These are phyloP conservation scores for Terrapene triunguis DNA, from an alignment of 2,113 vertebrate species.

Conservation along the genomic window DNA sequence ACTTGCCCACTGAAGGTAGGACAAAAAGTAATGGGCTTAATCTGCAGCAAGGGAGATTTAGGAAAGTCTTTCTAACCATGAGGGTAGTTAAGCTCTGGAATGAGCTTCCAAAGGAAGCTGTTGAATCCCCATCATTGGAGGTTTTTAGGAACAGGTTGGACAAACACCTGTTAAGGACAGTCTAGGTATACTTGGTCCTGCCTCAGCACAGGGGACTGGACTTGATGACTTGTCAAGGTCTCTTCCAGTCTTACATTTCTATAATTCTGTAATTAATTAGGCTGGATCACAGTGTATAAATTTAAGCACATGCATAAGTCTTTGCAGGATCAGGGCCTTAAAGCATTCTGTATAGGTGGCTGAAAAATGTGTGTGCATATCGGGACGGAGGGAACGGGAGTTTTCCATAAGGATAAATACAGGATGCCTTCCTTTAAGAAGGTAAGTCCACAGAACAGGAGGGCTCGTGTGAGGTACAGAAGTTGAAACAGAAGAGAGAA, in stretches of 20 bases:
- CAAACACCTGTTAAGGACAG: neutral
- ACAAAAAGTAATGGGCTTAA: neutral
- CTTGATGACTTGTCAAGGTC: neutral
- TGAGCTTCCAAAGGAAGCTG: neutral
- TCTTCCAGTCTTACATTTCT: neutral
- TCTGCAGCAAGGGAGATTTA: neutral
- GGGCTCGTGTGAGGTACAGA: neutral
- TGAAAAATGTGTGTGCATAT: neutral
- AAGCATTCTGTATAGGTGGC: neutral
- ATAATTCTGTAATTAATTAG: neutral
- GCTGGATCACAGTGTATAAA: slow-evolving; percentile 5
- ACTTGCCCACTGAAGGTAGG: neutral
- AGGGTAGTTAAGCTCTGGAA: neutral
- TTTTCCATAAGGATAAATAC: neutral
- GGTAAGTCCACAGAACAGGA: neutral
- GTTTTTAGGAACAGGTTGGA: neutral
- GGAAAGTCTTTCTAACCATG: neutral
- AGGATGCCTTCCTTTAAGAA: neutral
- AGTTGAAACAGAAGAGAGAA: neutral
- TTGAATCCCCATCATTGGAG: neutral
- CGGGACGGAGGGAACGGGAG: neutral
- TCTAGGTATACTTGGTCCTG: neutral
- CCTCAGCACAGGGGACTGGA: neutral
- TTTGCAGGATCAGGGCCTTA: neutral
- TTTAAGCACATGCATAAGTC: neutral